These are phyloP conservation scores for Dendrolimus punctatus DNA, from an alignment of 1,140 invertebrate species.

Conservation along the genomic window DNA sequence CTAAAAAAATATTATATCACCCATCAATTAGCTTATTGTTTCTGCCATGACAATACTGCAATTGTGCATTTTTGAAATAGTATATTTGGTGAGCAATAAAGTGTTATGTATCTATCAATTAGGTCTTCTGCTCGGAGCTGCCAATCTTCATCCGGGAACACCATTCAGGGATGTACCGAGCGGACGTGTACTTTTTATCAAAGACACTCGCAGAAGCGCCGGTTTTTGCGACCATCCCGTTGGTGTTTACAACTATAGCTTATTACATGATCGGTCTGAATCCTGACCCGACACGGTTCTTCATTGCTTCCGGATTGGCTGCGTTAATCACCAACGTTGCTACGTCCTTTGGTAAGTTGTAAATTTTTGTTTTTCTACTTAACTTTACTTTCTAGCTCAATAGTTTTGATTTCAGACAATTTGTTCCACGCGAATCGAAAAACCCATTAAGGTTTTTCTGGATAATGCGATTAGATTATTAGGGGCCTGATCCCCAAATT, in stretches of 20 bases:
- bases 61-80: too few species aligned
- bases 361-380: background rate
- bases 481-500: too few species aligned
- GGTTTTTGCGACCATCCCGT: conserved; percentile 85
- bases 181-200: conserved; percentile 93
- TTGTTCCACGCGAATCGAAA: too few species aligned
- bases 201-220: conserved; percentile 93
- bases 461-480: too few species aligned
- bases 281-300: conserved; percentile 79
- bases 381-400: background rate
- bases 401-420: too few species aligned
- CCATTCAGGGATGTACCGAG: conserved; percentile 92
- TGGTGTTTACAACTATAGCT: conserved; percentile 87
- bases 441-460: too few species aligned
- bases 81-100: too few species aligned
- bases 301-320: conserved; percentile 82
- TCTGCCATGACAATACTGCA: too few species aligned
- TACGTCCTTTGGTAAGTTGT: conserved; percentile 87
- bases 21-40: conserved; percentile 74
- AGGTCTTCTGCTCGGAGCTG: conserved; percentile 94
- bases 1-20: too few species aligned
- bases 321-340: conserved; percentile 91
- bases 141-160: conserved; percentile 95
- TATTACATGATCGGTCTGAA: conserved; percentile 93
- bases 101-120: too few species aligned